phyloP scores from a whole-genome alignment of 2,113 vertebrate genomes.

The Sylvietta virens region DNA sequence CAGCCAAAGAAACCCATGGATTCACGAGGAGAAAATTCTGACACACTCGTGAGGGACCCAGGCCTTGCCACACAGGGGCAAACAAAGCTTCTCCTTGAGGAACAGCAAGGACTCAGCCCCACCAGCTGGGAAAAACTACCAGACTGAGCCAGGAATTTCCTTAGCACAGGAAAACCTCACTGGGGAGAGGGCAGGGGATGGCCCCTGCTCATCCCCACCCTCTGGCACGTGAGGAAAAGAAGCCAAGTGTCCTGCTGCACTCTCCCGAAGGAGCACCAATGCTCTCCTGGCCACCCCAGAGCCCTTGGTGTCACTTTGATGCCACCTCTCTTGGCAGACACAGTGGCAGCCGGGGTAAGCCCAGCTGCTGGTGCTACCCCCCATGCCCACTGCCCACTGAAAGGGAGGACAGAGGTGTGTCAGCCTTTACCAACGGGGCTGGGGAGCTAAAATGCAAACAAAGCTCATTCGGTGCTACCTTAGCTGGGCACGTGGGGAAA shows the following conservation, averaged over 20 bases:
- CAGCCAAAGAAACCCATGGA: neutral
- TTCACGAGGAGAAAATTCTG: neutral
- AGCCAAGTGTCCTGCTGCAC: neutral
- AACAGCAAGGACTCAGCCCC: neutral
- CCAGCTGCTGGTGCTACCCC: neutral
- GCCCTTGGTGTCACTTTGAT: neutral
- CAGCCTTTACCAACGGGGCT: neutral
- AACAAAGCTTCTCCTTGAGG: neutral
- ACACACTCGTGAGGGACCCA: neutral
- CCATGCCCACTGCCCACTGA: accelerated
- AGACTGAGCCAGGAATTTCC: accelerated
- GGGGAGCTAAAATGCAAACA: neutral
- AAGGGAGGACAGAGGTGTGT: neutral
- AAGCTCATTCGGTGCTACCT: neutral
- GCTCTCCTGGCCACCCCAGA: neutral
- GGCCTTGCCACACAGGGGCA: neutral
- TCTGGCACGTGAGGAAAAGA: neutral
- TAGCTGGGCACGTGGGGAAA: neutral
- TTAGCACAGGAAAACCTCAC: neutral
- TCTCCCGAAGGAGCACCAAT: neutral
- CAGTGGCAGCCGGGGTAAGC: neutral
- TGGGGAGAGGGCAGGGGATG: neutral
- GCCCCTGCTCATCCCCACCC: accelerated
- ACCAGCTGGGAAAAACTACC: neutral
- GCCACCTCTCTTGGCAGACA: neutral